phyloP scores from a whole-genome alignment of 1,140 invertebrate genomes.

The Ctenoplectra terminalis region DNA sequence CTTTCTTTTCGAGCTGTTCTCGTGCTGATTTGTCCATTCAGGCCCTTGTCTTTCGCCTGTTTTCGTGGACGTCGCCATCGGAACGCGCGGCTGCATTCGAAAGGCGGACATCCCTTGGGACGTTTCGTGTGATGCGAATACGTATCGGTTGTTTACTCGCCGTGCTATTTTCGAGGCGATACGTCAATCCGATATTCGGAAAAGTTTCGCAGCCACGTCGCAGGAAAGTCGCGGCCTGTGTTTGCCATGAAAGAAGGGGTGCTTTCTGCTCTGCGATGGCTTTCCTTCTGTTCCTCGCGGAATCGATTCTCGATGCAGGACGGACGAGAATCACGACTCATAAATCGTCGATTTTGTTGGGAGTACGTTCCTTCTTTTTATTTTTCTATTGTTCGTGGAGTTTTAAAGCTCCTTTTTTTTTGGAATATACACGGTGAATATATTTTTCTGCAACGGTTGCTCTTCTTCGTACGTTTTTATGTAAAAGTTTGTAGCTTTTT shows the following conservation, averaged over 20 bases:
- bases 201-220: conserved; percentile 66
- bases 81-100: conserved; percentile 54
- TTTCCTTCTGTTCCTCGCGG: conserved; percentile 32
- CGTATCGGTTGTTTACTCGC: conserved; percentile 77
- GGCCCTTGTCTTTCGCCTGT: conserved; percentile 19
- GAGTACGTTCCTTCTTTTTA: conserved; percentile 22
- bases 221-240: conserved; percentile 40
- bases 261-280: conserved; percentile 11
- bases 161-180: conserved; percentile 74
- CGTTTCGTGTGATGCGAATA: conserved; percentile 67
- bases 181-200: conserved; percentile 77
- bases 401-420: background rate
- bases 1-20: background rate
- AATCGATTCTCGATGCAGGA: conserved; percentile 56
- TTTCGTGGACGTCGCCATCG: conserved; percentile 36
- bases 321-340: conserved; percentile 46
- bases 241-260: conserved; percentile 49
- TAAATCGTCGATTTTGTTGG: conserved; percentile 52
- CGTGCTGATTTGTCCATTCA: background rate
- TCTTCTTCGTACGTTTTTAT: background rate
- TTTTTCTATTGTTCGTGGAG: background rate
- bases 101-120: conserved; percentile 65
- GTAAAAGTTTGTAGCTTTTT: no score
- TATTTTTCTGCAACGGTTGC: background rate
- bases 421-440: background rate